Evolutionary conservation across 2,113 vertebrate genomes (phyloP).

Genomic region (Asarcornis scutulata): DNA sequence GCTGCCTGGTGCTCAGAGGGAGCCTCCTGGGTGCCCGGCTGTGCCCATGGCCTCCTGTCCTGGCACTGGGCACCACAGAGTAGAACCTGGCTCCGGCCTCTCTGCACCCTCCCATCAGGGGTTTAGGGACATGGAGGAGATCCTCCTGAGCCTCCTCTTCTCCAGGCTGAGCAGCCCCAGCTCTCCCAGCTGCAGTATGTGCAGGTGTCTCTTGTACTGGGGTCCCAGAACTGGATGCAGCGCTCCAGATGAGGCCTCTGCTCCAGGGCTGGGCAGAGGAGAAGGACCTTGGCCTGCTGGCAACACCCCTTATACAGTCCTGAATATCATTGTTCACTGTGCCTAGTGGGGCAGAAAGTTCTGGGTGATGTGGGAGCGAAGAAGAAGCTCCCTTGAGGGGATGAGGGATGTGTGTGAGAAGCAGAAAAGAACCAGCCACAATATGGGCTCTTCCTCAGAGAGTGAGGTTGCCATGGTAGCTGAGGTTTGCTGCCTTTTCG

Average conservation of each 20-base stretch:
- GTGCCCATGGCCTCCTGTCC: background rate
- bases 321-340: background rate
- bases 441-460: background rate
- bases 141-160: background rate
- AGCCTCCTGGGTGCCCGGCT: background rate
- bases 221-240: background rate
- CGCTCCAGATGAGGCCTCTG: background rate
- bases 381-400: background rate
- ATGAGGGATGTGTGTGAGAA: background rate
- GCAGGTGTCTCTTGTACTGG: background rate
- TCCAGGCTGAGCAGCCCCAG: background rate
- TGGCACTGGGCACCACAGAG: background rate
- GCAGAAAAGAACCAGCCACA: conserved; percentile 38
- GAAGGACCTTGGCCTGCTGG: background rate
- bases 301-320: background rate
- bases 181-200: background rate
- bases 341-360: background rate
- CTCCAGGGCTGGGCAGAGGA: background rate
- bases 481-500: background rate
- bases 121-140: background rate
- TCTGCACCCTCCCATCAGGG: background rate
- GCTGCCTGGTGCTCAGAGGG: background rate
- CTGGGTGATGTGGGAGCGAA: background rate
- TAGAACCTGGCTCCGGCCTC: background rate
- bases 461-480: background rate